Evolutionary conservation across 2,797 vertebrate genomes (phyloP), one percentile per base, ranked within the genome.

Genomic region (Myotis planiceps): DNA sequence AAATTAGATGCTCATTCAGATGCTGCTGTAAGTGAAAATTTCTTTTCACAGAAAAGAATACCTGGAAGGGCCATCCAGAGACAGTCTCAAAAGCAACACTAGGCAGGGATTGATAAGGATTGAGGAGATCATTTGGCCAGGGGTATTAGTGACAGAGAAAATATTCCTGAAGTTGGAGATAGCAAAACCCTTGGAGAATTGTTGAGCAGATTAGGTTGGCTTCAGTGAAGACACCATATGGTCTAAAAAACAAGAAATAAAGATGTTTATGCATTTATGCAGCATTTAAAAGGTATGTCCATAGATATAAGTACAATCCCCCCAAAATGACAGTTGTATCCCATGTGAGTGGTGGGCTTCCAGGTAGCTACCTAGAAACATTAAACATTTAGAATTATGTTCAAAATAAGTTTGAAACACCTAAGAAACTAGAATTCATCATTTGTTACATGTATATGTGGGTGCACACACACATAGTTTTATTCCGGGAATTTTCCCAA

Each of bases 211-310:
- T 25, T 72, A 27, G 4, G 2, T 29, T 74, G 63, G 71, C 9
- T 82, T 83, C 23, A 88, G 10, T 23, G 42, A 75, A 92, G 6
- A 37, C 8, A 80, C 18, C 6, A 37, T 16, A 45, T 29, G 47
- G 27, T 88, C 66, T 92, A 39, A 91, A 39, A 91, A 85, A 51
- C 23, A 14, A 85, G 37, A 94, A 53, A 86, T 81, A 92, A 81
- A 76, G n/a, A 74, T 39, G 74, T 72, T 71, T 49, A 42, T 69
- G 45, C 15, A 60, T 74, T 34, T 63, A n/a, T 72, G n/a, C 1
- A 80, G 23, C 42, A 71, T 93, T 94, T 80, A 79, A 69, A 79
- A 82, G 8, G 5, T 71, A 5, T 93, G 51, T 39, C 27, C 4
- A 7, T n/a, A 82, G 32, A 68, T n/a, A 58, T 9, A 75, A 63